phyloP scores from a whole-genome alignment of 2,888 invertebrate species.

The Chrysolina haemoptera region DNA sequence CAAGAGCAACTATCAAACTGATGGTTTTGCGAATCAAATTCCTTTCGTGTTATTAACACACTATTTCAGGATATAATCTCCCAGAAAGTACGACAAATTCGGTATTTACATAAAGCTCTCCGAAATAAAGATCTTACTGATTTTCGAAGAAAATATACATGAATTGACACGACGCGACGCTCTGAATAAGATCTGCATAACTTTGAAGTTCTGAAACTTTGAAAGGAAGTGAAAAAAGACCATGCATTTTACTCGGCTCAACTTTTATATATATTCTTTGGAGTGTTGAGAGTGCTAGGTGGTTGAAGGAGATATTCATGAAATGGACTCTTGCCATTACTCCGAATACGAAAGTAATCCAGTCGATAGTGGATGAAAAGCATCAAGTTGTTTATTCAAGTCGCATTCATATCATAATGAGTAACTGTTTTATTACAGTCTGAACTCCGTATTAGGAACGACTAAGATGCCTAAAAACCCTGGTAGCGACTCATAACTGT shows the following conservation, averaged over 20 bases:
- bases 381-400: too few species aligned
- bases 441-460: too few species aligned
- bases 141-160: not conserved
- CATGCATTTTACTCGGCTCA: not conserved
- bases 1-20: not conserved
- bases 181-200: not conserved
- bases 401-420: too few species aligned
- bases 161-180: not conserved
- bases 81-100: not conserved
- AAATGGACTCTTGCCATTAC: not conserved
- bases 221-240: not conserved
- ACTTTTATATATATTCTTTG: slow-evolving; percentile 6
- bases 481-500: too few species aligned
- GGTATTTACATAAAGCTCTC: not conserved
- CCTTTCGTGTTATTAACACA: not conserved
- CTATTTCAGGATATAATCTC: not conserved
- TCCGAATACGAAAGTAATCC: too few species aligned
- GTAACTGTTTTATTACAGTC: too few species aligned
- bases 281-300: not conserved
- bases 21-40: not conserved
- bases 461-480: too few species aligned
- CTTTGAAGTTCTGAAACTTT: slow-evolving; percentile 1
- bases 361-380: too few species aligned
- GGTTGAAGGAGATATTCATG: not conserved
- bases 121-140: not conserved